Percentiles rank a stretch among this genome's conserved stretches.
Conservation (phyloP, 2,113 vertebrate genomes). For the Trogon melanurus region DNA sequence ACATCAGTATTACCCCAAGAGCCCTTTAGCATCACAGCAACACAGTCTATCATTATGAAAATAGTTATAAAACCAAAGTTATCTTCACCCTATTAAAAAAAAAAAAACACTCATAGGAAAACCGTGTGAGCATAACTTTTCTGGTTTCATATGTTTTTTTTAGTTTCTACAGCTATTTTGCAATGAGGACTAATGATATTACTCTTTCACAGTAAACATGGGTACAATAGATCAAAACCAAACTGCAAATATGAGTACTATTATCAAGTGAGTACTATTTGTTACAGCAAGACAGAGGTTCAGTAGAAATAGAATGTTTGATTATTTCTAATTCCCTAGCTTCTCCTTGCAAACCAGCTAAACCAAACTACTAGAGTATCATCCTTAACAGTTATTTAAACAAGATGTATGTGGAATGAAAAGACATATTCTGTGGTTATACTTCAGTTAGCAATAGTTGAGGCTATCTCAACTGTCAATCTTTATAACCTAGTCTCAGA, state of each 20-base stretch:
- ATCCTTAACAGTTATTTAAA: background rate
- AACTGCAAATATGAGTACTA: background rate
- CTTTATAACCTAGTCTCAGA: background rate
- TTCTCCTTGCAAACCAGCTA: background rate
- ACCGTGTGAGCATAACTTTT: background rate
- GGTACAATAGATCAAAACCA: background rate
- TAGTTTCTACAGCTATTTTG: background rate
- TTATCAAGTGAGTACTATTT: background rate
- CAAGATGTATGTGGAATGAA: background rate
- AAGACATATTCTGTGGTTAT: background rate
- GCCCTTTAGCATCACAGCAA: background rate
- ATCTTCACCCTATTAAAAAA: background rate
- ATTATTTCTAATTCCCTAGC: background rate
- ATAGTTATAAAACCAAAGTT: background rate
- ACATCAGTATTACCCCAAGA: background rate
- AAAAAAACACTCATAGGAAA: background rate
- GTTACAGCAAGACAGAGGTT: background rate
- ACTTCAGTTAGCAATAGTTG: background rate
- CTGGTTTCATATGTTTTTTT: background rate
- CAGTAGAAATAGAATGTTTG: background rate
- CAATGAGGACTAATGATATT: background rate
- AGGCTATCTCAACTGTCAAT: background rate
- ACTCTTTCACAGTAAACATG: background rate
- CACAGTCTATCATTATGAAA: background rate
- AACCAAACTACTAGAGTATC: background rate